phyloP scores from a whole-genome alignment of 2,113 vertebrate genomes.

The Odontophorus gujanensis region DNA sequence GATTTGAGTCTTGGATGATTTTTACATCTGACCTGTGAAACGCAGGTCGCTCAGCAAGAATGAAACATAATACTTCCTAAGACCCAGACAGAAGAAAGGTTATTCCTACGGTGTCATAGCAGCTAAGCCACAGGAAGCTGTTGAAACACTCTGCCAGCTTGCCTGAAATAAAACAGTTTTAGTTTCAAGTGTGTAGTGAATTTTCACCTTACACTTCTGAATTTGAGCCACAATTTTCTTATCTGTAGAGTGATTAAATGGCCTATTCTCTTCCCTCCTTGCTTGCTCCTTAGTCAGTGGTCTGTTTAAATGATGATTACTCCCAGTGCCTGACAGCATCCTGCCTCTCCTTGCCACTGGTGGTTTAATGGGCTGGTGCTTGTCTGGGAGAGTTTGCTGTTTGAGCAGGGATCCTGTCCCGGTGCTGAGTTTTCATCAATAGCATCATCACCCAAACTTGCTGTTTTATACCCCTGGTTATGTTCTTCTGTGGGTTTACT shows the following conservation, averaged over 20 bases:
- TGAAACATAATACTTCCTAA: constrained; percentile 69
- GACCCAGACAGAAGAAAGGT: constrained; percentile 56
- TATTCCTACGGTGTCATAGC: constrained; percentile 60
- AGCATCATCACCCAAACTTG: neutral
- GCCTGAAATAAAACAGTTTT: constrained; percentile 64
- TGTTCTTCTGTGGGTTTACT: constrained; percentile 4
- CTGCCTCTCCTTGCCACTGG: neutral
- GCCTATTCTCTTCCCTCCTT: neutral
- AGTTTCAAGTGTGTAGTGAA: constrained; percentile 23
- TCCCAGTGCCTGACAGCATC: neutral
- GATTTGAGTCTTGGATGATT: constrained; percentile 20
- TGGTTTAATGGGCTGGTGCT: neutral
- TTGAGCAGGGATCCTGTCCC: neutral
- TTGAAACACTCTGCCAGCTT: constrained; percentile 38
- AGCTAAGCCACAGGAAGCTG: constrained; percentile 61
- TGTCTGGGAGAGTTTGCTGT: neutral
- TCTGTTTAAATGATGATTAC: neutral
- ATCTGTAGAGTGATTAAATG: constrained; percentile 15
- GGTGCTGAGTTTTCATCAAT: neutral
- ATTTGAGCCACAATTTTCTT: constrained; percentile 59
- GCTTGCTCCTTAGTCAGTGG: neutral
- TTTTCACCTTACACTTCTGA: constrained; percentile 63
- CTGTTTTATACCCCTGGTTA: neutral
- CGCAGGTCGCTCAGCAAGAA: constrained; percentile 37
- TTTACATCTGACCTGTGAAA: constrained; percentile 57